These are phyloP conservation scores for Pachyramphus minor DNA, from an alignment of 2,113 vertebrate species.

Conservation along the genomic window DNA sequence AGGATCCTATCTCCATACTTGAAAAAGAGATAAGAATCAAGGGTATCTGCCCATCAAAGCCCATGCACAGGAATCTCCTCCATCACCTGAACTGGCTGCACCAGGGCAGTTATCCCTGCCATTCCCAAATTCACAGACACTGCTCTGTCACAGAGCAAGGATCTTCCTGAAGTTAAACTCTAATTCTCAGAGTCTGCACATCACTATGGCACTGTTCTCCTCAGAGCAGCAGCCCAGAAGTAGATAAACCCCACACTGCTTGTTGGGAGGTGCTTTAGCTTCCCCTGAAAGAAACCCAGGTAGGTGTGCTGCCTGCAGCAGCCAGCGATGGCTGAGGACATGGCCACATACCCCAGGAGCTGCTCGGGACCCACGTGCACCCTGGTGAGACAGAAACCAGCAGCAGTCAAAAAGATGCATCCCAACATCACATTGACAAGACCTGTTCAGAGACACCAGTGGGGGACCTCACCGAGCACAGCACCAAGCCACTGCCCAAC, in stretches of 20 bases:
- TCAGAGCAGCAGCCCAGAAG: not conserved
- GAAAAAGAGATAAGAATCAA: not conserved
- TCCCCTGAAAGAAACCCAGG: not conserved
- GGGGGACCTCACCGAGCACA: not conserved
- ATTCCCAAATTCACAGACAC: rapidly evolving
- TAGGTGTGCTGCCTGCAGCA: not conserved
- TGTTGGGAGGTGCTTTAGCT: not conserved
- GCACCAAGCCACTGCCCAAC: rapidly evolving
- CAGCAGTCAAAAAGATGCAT: not conserved
- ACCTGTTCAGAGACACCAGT: not conserved
- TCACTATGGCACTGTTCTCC: rapidly evolving
- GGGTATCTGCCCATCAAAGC: not conserved
- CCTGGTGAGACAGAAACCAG: not conserved
- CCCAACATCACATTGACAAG: rapidly evolving
- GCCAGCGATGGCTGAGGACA: rapidly evolving
- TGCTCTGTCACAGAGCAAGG: not conserved
- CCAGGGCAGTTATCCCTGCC: not conserved
- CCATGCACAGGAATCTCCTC: not conserved
- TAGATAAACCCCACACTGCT: not conserved
- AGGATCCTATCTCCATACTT: not conserved
- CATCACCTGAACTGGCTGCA: rapidly evolving
- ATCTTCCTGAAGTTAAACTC: not conserved
- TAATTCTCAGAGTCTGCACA: not conserved
- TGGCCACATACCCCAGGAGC: rapidly evolving
- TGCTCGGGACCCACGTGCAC: rapidly evolving